phyloP scores from a whole-genome alignment of 2,888 invertebrate species.

The Octodonta nipae region DNA sequence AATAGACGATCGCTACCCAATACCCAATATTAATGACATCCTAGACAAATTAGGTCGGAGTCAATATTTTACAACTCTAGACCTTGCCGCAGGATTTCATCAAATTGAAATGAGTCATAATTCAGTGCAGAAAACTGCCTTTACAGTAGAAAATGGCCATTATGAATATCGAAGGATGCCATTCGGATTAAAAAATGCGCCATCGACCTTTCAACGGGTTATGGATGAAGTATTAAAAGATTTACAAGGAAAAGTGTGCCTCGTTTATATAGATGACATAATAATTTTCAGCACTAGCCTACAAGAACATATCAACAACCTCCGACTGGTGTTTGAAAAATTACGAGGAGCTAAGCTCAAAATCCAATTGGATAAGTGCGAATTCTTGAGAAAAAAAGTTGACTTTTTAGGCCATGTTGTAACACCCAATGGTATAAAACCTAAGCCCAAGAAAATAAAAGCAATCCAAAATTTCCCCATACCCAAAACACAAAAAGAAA shows the following conservation, averaged over 20 bases:
- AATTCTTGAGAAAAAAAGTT: conserved; percentile 14
- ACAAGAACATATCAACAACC: conserved; percentile 10
- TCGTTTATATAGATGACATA: conserved; percentile 19
- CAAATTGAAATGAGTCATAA: conserved; percentile 13
- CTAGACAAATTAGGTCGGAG: conserved; percentile 7
- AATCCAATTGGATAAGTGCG: conserved; percentile 14
- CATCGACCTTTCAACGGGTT: conserved; percentile 17
- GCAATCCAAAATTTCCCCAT: conserved; percentile 16
- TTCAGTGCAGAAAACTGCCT: conserved; percentile 12
- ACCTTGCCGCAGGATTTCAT: conserved; percentile 13
- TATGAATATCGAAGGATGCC: conserved; percentile 17
- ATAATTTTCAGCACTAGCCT: conserved; percentile 10
- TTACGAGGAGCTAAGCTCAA: conserved; percentile 13
- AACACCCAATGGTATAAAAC: conserved; percentile 6
- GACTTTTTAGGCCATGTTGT: conserved; percentile 10
- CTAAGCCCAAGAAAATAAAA: conserved; percentile 9
- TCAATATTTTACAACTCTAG: conserved; percentile 13
- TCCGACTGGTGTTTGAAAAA: conserved; percentile 10
- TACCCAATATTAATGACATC: conserved; percentile 6
- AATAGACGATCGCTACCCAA: conserved; percentile 5
- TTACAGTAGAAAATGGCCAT: conserved; percentile 11
- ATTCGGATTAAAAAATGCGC: conserved; percentile 19
- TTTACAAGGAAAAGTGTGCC: conserved; percentile 13
- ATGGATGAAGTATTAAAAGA: conserved; percentile 17
- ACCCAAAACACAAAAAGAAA: conserved; percentile 18